phyloP scores from a whole-genome alignment of 2,888 invertebrate genomes.

The Orchesella flavescens region DNA sequence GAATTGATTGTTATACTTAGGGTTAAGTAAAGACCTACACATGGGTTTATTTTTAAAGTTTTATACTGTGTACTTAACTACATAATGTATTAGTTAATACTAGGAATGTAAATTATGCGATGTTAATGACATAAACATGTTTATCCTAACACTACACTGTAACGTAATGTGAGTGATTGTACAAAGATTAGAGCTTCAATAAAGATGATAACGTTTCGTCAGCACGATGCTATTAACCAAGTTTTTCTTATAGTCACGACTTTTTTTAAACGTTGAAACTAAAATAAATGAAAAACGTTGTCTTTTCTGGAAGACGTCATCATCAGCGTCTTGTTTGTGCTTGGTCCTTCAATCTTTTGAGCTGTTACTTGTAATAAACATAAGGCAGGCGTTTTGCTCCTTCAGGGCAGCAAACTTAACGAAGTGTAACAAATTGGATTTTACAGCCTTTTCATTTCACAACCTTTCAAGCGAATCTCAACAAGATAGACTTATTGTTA shows the following conservation, averaged over 20 bases:
- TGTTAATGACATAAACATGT: too few relatives aligned
- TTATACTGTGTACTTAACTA: too few relatives aligned
- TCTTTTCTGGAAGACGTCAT: not conserved
- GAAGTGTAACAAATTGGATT: conserved; percentile 63
- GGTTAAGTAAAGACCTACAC: too few relatives aligned
- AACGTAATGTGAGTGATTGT: too few relatives aligned
- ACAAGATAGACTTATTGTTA: conserved; percentile 10
- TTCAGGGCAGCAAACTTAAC: conserved; percentile 47
- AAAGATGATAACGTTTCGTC: conserved; percentile 10
- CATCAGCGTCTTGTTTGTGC: not conserved
- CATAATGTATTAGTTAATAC: too few relatives aligned
- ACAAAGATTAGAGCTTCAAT: conserved; percentile 3
- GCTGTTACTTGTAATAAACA: conserved; percentile 23
- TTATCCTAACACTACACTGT: too few relatives aligned
- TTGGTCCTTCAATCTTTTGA: not conserved
- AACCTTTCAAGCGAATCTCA: conserved; percentile 39
- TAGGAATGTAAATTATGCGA: not conserved
- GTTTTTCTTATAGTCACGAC: too few relatives aligned
- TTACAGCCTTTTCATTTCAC: conserved; percentile 54
- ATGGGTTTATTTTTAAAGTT: too few relatives aligned
- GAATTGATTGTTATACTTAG: too few relatives aligned
- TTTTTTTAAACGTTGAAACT: too few relatives aligned
- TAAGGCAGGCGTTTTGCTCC: conserved; percentile 27
- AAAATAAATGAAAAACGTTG: not conserved
- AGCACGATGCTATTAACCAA: not conserved